Conservation (phyloP, 1,140 invertebrate genomes). For the Drosophila repleta region DNA sequence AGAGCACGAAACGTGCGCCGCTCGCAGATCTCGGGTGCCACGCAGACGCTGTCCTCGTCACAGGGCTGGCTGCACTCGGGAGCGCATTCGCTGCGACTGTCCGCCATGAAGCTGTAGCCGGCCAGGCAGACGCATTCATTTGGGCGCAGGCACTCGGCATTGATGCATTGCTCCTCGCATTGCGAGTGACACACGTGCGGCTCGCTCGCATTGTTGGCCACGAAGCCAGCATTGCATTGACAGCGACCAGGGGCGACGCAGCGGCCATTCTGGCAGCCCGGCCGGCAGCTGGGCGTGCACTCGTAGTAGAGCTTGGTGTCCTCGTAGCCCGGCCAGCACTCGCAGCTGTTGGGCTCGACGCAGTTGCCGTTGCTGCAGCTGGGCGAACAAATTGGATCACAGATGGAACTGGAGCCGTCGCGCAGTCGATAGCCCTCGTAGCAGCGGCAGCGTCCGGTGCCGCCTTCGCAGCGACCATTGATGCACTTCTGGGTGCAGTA, state of each 20-base stretch:
- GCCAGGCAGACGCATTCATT: constrained; percentile 84
- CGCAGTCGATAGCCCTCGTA: constrained; percentile 69
- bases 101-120: constrained; percentile 83
- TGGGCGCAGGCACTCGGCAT: constrained; percentile 84
- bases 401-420: constrained; percentile 67
- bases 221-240: constrained; percentile 62
- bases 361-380: constrained; percentile 85
- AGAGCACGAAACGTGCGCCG: not conserved
- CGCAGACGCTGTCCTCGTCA: constrained; percentile 69
- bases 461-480: constrained; percentile 71
- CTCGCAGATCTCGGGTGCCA: constrained; percentile 47
- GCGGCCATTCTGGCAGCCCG: constrained; percentile 77
- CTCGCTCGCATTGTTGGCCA: constrained; percentile 66
- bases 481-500: constrained; percentile 77
- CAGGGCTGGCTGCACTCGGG: constrained; percentile 86
- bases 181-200: constrained; percentile 57
- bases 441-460: constrained; percentile 67
- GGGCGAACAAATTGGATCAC: constrained; percentile 84
- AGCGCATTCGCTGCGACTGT: constrained; percentile 84
- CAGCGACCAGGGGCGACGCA: constrained; percentile 70
- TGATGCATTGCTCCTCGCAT: constrained; percentile 85
- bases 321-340: constrained; percentile 68
- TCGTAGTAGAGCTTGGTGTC: constrained; percentile 62
- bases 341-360: constrained; percentile 83
- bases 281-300: constrained; percentile 79